These are phyloP conservation scores for Periparus ater DNA, from an alignment of 2,797 vertebrate genomes.

Conservation along the genomic window DNA sequence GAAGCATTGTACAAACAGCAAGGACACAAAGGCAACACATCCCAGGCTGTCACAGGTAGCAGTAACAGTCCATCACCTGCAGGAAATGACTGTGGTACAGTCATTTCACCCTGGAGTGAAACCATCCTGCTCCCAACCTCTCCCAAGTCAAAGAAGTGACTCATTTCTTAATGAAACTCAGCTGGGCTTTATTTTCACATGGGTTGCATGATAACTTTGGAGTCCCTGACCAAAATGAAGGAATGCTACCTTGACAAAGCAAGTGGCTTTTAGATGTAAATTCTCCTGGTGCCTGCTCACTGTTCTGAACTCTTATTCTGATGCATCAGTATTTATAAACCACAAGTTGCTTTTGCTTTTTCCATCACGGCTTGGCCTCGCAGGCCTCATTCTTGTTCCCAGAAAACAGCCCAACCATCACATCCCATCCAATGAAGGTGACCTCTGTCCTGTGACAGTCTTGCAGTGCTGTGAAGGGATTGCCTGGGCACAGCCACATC, in stretches of 20 bases:
- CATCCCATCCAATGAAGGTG: background rate
- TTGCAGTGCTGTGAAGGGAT: background rate
- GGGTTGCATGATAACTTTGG: rapidly evolving
- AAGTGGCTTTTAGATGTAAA: background rate
- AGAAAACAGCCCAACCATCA: background rate
- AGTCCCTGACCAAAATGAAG: background rate
- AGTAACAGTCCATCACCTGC: constrained; percentile 16
- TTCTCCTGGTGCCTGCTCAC: background rate
- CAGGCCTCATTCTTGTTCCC: rapidly evolving
- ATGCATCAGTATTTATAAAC: background rate
- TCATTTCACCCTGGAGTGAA: background rate
- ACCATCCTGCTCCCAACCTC: background rate
- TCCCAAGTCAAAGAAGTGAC: background rate
- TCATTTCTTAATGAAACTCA: background rate
- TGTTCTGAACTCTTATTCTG: background rate
- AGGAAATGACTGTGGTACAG: background rate
- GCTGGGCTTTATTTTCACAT: background rate
- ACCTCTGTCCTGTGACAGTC: background rate
- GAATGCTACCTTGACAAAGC: background rate
- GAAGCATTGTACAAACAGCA: background rate
- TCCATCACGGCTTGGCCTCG: background rate
- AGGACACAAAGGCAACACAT: background rate
- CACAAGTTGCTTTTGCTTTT: background rate
- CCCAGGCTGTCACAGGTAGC: background rate
- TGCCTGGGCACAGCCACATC: background rate